Evolutionary conservation across 2,113 vertebrate species (phyloP).

Genomic region (Pelvicachromis taeniatus): DNA sequence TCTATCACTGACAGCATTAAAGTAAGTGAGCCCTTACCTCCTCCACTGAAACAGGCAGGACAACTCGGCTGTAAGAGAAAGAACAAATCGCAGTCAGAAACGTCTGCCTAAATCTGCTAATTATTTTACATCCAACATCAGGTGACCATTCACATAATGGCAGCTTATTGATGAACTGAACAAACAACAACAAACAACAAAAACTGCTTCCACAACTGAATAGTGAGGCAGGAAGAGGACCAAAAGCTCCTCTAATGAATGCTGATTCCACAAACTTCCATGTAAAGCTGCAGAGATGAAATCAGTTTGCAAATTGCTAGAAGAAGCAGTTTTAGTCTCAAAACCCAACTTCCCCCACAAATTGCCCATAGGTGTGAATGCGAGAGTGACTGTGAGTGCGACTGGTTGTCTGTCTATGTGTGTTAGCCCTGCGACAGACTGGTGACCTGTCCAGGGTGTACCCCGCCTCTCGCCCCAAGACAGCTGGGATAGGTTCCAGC

Average conservation of each 20-base stretch:
- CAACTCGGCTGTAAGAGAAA: slow-evolving; percentile 79
- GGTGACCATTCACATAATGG: background rate
- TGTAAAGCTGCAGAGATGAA: background rate
- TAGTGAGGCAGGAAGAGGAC: background rate
- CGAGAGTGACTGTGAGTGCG: no score
- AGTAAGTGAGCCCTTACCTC: slow-evolving; percentile 79
- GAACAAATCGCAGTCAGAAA: background rate
- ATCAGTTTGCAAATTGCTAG: background rate
- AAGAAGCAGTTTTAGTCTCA: background rate
- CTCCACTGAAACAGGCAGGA: slow-evolving; percentile 93
- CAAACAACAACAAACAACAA: no score
- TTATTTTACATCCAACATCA: background rate
- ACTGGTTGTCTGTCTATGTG: no score
- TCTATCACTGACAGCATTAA: background rate
- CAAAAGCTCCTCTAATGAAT: background rate
- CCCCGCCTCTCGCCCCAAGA: no score
- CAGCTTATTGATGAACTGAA: background rate
- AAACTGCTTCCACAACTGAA: background rate
- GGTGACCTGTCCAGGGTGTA: no score
- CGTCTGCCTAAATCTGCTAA: background rate
- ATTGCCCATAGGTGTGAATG: no score
- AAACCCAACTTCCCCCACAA: background rate
- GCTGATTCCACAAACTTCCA: background rate
- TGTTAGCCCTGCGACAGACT: no score
- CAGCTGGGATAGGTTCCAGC: no score